Evolutionary conservation across 1,140 invertebrate genomes (phyloP), one percentile per base, ranked within the genome.

Genomic region (Agraylea sexmaculata): DNA sequence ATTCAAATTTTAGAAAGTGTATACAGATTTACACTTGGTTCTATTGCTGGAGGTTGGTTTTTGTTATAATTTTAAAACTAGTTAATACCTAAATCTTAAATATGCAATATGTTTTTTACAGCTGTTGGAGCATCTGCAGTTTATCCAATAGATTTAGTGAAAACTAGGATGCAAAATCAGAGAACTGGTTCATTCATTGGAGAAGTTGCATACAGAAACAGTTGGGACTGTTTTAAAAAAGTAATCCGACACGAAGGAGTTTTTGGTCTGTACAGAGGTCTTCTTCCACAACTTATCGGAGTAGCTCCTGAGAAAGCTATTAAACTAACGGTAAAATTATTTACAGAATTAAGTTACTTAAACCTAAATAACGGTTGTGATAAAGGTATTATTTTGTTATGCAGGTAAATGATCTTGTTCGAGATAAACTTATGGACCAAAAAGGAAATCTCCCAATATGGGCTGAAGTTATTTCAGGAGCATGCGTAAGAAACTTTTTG

Each of bases 241-340:
- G 91, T 96, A 11, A 78, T 99, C 29, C 73, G 93, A 15, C 91
- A 96, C 55, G 95, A 99, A 64, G 95, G 94, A 30, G 58, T 95
- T 12, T 73, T 87, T 45, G 96, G 96, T 2, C 69, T 99, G 4
- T 99, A 99, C 56, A 69, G 95, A 54, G 95, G 92, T 32, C 63
- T 99, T 33, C 68, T 94, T 31, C 96, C 96, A 1, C 95, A 99
- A 60, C 65, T 99, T 2, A 87, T 99, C 59, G 96, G 96, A 12
- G 96, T 99, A 8, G 94, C 94, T 1, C 96, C 95, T 0, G 96
- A 99, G 58, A 99, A 99, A 65, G 96, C 96, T 51, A 99, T 99
- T 45, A 99, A 99, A 64, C 69, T 99, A 20, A 98, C 93, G 22
- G 88, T 93, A 53, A 74, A n/a, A 16, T 33, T 33, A 38, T 18